Percentiles rank a stretch among this genome's conserved stretches.
Evolutionary conservation across 2,888 invertebrate genomes (phyloP).

Genomic region (Perdita meconis): DNA sequence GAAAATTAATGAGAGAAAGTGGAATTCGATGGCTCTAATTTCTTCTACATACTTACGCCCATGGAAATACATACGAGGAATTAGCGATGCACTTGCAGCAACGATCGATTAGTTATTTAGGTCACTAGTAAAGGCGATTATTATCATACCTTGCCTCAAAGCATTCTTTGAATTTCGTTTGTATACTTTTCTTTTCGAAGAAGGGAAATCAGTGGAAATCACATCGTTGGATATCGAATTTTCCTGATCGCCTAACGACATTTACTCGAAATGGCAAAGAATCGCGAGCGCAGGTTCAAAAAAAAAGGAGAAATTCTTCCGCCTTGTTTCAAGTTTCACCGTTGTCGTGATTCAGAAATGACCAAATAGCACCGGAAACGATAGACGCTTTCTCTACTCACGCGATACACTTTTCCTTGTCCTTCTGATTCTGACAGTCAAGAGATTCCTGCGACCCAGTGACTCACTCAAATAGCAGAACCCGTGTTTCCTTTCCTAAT

Average conservation of each 20-base stretch:
- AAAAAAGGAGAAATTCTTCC: constrained; percentile 60
- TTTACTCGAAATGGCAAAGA: constrained; percentile 25
- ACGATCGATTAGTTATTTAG: not conserved
- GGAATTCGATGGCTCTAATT: constrained; percentile 16
- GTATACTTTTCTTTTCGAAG: no score
- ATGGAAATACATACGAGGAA: constrained; percentile 14
- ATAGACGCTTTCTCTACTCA: constrained; percentile 65
- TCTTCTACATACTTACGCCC: constrained; percentile 31
- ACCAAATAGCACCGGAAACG: constrained; percentile 64
- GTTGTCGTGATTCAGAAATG: constrained; percentile 59
- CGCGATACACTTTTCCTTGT: constrained; percentile 48
- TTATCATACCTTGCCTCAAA: no score
- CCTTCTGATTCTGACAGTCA: constrained; percentile 30
- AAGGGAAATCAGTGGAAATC: not conserved
- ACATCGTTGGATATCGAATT: not conserved
- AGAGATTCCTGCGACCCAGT: constrained; percentile 12
- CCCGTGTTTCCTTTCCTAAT: constrained; percentile 8
- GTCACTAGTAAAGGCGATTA: no score
- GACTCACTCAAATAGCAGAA: not conserved
- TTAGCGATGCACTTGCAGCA: not conserved
- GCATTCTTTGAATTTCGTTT: not conserved
- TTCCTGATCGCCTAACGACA: not conserved
- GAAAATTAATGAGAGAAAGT: constrained; percentile 56
- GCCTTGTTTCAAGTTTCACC: constrained; percentile 56
- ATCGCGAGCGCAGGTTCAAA: constrained; percentile 24